Evolutionary conservation across 2,888 invertebrate genomes (phyloP), one percentile per base, ranked within the genome.

Genomic region (Enoplolaimus lenunculus): DNA sequence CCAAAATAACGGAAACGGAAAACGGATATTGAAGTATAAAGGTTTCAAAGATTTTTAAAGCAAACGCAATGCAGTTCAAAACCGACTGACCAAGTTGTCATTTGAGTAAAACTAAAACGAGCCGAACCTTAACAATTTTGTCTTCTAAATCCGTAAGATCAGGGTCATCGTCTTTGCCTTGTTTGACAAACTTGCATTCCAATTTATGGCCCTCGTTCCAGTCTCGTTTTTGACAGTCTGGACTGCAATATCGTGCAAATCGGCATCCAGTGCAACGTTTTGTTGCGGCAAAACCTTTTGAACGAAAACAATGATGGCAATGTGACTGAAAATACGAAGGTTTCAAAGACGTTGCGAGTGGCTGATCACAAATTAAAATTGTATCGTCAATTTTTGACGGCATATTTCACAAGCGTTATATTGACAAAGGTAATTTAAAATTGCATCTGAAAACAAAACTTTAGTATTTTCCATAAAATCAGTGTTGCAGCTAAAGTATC

Each of bases 181-280:
- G 67, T 66, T 66, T 66, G n/a, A 66, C 2, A n/a, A 21, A 31
- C 34, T 66, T 66, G 67, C 67, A 66, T 34, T 66, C 67, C 34
- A 66, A 34, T 7, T n/a, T 29, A 31, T 66, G 67, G n/a, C 30
- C n/a, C 2, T 3, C 30, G 7, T 7, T 45, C 67, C 67, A 66
- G 34, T 66, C 67, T 31, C 21, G 33, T n/a, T 66, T 66, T 34
- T 66, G 67, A 66, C 67, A 66, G 13, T 66, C 34, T 3, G 30
- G n/a, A 13, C 34, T 30, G 34, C 67, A 66, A 34, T 66, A 66
- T 3, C 67, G 67, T 2, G 67, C 67, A 66, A 33, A 66, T 31
- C 34, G 34, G n/a, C 67, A 66, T 31, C 67, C 67, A 7, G 62
- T 29, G 28, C 45, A 45, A 21, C 45, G 45, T 45, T 45, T 45